These are phyloP conservation scores for Tolmerus cingulatus DNA, from an alignment of 2,888 invertebrate species.

Conservation along the genomic window DNA sequence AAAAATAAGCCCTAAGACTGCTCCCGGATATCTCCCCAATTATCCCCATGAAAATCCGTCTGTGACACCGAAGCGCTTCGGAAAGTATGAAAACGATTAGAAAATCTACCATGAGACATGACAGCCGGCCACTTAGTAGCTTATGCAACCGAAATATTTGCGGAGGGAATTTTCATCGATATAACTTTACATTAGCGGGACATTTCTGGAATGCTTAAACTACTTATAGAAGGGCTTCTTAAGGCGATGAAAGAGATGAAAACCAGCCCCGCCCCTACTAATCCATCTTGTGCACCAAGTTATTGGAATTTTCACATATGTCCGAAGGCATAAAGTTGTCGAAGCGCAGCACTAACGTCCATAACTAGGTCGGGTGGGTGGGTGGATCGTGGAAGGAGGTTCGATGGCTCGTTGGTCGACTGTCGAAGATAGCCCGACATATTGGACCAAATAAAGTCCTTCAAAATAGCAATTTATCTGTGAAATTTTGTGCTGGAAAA, in stretches of 20 bases:
- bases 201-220: constrained; percentile 18
- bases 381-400: not conserved
- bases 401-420: not conserved
- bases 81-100: not conserved
- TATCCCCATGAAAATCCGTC: not conserved
- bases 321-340: not conserved
- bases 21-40: not conserved
- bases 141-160: not conserved
- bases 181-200: constrained; percentile 7
- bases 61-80: not conserved
- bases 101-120: not conserved
- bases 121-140: constrained; percentile 5
- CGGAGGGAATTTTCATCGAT: not conserved
- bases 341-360: not conserved
- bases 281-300: constrained; percentile 16
- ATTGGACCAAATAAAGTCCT: constrained; percentile 1
- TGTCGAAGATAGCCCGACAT: not conserved
- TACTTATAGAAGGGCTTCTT: not conserved
- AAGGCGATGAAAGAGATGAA: not conserved
- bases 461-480: constrained; percentile 18
- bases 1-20: not conserved
- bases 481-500: not conserved
- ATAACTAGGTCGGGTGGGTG: not conserved
- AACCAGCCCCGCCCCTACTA: not conserved
- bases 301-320: constrained; percentile 17